Base-by-base conservation (phyloP, 2,797 vertebrate genomes). In the Cephalopachus bancanus region DNA sequence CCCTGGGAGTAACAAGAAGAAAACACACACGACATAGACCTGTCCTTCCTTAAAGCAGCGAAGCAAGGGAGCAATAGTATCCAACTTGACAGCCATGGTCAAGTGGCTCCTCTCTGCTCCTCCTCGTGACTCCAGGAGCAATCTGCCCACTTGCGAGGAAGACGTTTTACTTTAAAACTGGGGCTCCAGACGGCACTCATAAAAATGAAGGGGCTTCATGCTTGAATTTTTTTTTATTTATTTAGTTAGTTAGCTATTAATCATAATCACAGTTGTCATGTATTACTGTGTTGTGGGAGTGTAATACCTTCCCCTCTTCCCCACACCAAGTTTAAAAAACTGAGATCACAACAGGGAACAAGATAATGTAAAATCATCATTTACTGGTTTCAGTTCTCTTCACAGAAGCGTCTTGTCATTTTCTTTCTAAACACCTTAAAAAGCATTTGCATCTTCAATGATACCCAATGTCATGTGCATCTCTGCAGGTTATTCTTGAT, bases 401-500 rank as follows among this genome's bases (percentile, higher is more conserved):
- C 62, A 92, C 60, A 85, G 24, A 97, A 98, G 60, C 10, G 67
- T 89, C 96, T 94, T 91, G 26, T 83, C 96, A 94, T 95, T 88
- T 92, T 97, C 89, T 75, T 95, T 90, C 93, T 37, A 60, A 97
- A 97, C 79, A 94, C 51, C 51, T 97, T 97, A 93, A 91, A 85
- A 96, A 80, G 14, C 94, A 97, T 98, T 98, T 97, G 84, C 55
- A 96, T 98, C 83, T 97, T 97, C 95, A 97, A 1, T 97, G 97
- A 96, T 83, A 97, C 10, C 30, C 83, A 97, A 98, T 94, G 92
- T 98, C 96, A 94, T 60, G 71, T 69, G 65, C 71, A 83, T 95
- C 95, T 97, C 98, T 91, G 59, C 69, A 94, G 96, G 92, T 92
- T 97, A n/a, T 95, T 91, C 96, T 90, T 96, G 96, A 97, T 87